Conservation (phyloP, 1,140 invertebrate species). For the Drosophila sturtevanti region DNA sequence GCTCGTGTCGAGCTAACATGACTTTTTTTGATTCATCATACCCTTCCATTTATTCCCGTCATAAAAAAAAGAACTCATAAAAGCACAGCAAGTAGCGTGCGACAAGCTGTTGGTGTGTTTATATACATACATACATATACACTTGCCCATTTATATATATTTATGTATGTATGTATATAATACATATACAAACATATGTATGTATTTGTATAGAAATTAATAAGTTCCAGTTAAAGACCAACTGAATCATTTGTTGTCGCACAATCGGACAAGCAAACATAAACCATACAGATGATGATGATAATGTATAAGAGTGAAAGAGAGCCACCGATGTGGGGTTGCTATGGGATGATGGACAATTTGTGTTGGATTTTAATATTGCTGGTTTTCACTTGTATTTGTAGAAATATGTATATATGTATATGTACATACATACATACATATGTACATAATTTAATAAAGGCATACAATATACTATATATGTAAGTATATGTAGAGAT, state of each 20-base stretch:
- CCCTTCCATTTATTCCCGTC: background rate
- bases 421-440: background rate
- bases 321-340: background rate
- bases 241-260: slow-evolving; percentile 60
- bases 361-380: background rate
- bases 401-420: slow-evolving; percentile 2
- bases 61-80: slow-evolving; percentile 16
- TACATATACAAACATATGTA: too few relatives aligned
- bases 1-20: background rate
- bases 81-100: slow-evolving; percentile 41
- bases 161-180: background rate
- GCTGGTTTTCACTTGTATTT: background rate
- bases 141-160: slow-evolving; percentile 8
- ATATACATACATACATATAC: slow-evolving; percentile 7
- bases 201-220: slow-evolving; percentile 51
- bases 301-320: background rate
- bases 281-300: slow-evolving; percentile 33
- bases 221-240: slow-evolving; percentile 63
- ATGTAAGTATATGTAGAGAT: background rate
- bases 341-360: background rate
- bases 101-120: slow-evolving; percentile 9
- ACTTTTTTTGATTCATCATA: background rate
- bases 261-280: slow-evolving; percentile 57
- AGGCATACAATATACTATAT: background rate
- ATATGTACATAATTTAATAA: background rate